These are phyloP conservation scores for Entelurus aequoreus DNA, from an alignment of 2,113 vertebrate species.

Conservation along the genomic window DNA sequence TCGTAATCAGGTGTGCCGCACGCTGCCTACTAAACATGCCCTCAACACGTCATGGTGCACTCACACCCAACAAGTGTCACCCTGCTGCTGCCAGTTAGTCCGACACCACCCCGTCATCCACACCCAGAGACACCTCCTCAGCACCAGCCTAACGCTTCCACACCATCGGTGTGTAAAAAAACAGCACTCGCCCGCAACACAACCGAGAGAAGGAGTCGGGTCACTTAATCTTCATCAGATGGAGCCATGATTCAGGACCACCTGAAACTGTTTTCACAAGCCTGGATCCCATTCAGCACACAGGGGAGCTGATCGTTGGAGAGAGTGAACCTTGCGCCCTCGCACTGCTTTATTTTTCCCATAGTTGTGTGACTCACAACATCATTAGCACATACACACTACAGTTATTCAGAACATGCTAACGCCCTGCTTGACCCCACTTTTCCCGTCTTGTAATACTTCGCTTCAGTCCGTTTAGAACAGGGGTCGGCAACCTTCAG, in stretches of 20 bases:
- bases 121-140: constrained; percentile 43
- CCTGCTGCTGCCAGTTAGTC: constrained; percentile 16
- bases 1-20: constrained; percentile 54
- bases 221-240: constrained; percentile 18
- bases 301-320: neutral
- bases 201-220: constrained; percentile 7
- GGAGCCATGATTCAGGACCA: neutral
- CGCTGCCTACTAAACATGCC: constrained; percentile 45
- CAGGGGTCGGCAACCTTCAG: too few species aligned
- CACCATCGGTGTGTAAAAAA: constrained; percentile 19
- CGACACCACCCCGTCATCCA: constrained; percentile 31
- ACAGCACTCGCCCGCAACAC: constrained; percentile 3
- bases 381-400: constrained; percentile 38
- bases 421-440: constrained; percentile 27
- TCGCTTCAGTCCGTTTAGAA: constrained; percentile 5
- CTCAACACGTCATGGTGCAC: constrained; percentile 40
- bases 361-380: constrained; percentile 48
- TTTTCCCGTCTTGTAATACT: constrained; percentile 20
- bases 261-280: constrained; percentile 14
- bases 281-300: constrained; percentile 16
- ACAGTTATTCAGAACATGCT: constrained; percentile 31
- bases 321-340: constrained; percentile 7
- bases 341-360: constrained; percentile 33
- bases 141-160: constrained; percentile 27
- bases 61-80: constrained; percentile 17